Evolutionary conservation across 1,140 invertebrate species (phyloP), one percentile per base, ranked within the genome.

Genomic region (Helicoverpa zea): DNA sequence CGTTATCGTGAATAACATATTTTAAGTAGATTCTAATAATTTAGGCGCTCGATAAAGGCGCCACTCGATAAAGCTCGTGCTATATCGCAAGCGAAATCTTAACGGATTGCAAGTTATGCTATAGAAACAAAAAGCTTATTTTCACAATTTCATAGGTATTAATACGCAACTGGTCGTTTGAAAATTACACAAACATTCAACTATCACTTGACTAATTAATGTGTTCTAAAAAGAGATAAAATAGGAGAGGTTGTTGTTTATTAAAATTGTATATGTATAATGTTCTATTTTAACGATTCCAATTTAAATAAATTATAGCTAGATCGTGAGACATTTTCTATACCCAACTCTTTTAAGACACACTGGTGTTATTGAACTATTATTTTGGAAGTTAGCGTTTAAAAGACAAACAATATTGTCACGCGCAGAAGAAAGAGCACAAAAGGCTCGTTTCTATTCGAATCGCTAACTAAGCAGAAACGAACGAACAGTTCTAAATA

Each of bases 21-120:
- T 79, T 82, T 72, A 68, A 75, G 76, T 82, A 73, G 70, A 79
- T 82, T 74, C 76, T 75, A 82, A 82, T 82, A 79, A 79, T 82
- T 79, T 79, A 68, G 68, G 51, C 64, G 52, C 56, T 59, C 52
- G 81, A 79, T 82, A 82, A 82, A 79, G 81, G 76, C 81, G 76
- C 81, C 81, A 79, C n/a, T 63, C 7, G 11, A 23, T 73, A 72
- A 81, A 76, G 54, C 49, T 29, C 29, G 56, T 23, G 35, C 0
- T 52, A 66, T 58, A 81, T n/a, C 16, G 29, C 14, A 58, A 14
- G 70, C 76, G 16, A 56, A 58, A 47, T 52, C 1, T 30, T 23
- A 79, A 68, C 30, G 30, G 14, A 49, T 47, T 49, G 2, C 14
- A 52, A 54, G 43, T 47, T 51, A 64, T 7, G 16, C 13, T 29